Evolutionary conservation across 1,140 invertebrate species (phyloP).

Genomic region (Drosophila suzukii): DNA sequence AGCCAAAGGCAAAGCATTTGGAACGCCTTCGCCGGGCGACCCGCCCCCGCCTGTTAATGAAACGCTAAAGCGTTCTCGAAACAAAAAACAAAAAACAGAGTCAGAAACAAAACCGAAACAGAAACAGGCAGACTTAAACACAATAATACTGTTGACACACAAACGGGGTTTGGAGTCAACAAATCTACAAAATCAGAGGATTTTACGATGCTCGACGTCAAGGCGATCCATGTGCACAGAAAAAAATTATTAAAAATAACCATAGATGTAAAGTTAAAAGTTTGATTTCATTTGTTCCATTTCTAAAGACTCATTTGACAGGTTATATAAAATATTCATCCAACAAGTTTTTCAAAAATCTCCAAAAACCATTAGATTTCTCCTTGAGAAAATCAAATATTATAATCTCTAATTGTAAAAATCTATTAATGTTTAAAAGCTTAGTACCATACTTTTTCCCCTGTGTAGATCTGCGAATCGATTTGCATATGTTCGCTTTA

Average conservation of each 20-base stretch:
- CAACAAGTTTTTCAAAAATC: too few species aligned
- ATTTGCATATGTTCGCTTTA: conserved; percentile 49
- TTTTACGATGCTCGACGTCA: conserved; percentile 57
- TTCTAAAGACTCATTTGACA: too few species aligned
- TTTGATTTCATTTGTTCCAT: too few species aligned
- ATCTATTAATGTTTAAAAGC: not conserved
- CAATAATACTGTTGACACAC: conserved; percentile 48
- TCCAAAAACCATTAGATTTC: too few species aligned
- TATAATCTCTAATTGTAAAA: too few species aligned
- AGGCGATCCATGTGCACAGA: conserved; percentile 40
- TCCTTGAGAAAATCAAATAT: too few species aligned
- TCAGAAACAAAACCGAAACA: conserved; percentile 10
- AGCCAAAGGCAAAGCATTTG: conserved; percentile 38
- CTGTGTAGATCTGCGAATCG: conserved; percentile 14
- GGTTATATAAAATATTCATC: too few species aligned
- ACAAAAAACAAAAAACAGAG: conserved; percentile 16
- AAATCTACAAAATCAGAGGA: conserved; percentile 57
- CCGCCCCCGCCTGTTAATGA: conserved; percentile 57
- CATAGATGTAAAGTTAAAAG: too few species aligned
- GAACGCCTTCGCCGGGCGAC: conserved; percentile 39
- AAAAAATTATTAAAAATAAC: not conserved
- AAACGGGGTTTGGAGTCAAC: conserved; percentile 40
- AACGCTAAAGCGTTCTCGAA: conserved; percentile 59
- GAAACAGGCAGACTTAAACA: conserved; percentile 32
- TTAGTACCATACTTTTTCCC: not conserved